A percentile compares a stretch with the other conserved stretches of the same genome.
These are phyloP conservation scores for Ceratosolen solmsi DNA, from an alignment of 1,140 invertebrate species.

Conservation along the genomic window DNA sequence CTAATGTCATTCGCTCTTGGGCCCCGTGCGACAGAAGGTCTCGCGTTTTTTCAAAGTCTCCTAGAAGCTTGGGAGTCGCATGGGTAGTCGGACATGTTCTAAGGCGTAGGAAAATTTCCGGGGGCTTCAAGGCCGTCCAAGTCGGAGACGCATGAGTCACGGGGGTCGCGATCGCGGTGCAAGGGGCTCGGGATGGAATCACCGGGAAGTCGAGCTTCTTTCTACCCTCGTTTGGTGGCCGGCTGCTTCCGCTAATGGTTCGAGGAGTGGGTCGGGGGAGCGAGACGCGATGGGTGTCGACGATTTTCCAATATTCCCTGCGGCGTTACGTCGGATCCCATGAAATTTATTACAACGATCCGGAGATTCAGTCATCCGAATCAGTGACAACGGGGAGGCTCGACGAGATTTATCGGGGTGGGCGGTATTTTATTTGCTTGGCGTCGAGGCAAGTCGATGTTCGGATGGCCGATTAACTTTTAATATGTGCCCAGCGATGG, in stretches of 20 bases:
- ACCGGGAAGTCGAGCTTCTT: not conserved
- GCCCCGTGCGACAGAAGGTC: too few species aligned
- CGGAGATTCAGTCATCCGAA: not conserved
- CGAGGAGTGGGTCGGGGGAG: too few species aligned
- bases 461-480: not conserved
- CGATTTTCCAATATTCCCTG: constrained; percentile 15
- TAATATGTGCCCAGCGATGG: not conserved
- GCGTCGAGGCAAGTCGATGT: not conserved
- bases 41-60: too few species aligned
- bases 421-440: not conserved
- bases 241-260: too few species aligned
- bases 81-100: too few species aligned
- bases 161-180: too few species aligned
- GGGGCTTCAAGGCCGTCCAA: too few species aligned
- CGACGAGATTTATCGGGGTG: not conserved
- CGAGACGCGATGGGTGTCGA: not conserved
- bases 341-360: not conserved
- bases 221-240: too few species aligned
- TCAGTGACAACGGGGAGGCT: too few species aligned
- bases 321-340: not conserved
- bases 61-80: too few species aligned
- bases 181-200: not conserved
- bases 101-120: too few species aligned
- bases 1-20: too few species aligned
- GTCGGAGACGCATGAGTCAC: not conserved